phyloP scores from a whole-genome alignment of 2,113 vertebrate genomes.

The Lota lota region DNA sequence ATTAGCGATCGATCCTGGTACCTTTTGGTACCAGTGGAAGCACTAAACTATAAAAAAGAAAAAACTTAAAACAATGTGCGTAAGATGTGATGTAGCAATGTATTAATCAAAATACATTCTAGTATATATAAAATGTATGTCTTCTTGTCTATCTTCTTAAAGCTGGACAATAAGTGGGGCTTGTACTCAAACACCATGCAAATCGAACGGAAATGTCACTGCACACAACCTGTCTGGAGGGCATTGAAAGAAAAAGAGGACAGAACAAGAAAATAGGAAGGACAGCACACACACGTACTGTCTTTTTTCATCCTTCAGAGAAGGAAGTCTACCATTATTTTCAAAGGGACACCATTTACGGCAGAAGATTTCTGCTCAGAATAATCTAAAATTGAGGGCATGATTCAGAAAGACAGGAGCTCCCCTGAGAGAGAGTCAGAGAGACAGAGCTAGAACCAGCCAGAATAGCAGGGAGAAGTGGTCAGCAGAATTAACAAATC shows the following conservation, averaged over 20 bases:
- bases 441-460: not conserved
- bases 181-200: slow-evolving; percentile 24
- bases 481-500: too few species aligned
- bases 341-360: not conserved
- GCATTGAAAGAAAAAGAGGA: not conserved
- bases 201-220: slow-evolving; percentile 7
- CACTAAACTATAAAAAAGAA: too few species aligned
- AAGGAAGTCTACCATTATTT: not conserved
- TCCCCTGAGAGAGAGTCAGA: not conserved
- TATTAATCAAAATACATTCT: too few species aligned
- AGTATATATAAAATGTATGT: too few species aligned
- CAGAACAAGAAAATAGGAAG: not conserved
- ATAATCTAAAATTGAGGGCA: not conserved
- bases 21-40: too few species aligned
- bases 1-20: too few species aligned
- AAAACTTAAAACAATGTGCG: too few species aligned
- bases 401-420: not conserved
- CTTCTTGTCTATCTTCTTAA: too few species aligned
- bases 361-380: not conserved
- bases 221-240: slow-evolving; percentile 1
- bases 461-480: not conserved
- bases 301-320: not conserved
- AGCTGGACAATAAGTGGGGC: slow-evolving; percentile 10
- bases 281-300: not conserved
- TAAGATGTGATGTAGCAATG: too few species aligned